Percentiles rank a stretch among this genome's conserved stretches.
These are phyloP conservation scores for Urocyon cinereoargenteus DNA, from an alignment of 2,797 vertebrate genomes.

Conservation along the genomic window DNA sequence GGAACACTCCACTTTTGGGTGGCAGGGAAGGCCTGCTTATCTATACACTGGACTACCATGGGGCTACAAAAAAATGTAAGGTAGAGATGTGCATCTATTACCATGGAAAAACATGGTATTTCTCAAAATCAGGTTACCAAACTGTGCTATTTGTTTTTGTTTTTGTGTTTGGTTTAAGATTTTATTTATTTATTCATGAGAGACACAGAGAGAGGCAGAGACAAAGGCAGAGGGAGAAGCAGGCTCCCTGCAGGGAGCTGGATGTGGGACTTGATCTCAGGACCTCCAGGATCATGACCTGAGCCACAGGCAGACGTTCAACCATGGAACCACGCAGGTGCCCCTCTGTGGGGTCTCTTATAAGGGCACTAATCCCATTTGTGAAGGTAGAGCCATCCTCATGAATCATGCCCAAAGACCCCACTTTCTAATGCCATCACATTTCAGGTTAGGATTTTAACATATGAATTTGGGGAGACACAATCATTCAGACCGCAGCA, in stretches of 20 bases:
- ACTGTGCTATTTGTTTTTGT: not conserved
- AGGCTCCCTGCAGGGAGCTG: too few species aligned
- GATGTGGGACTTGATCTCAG: too few species aligned
- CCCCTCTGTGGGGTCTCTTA: not conserved
- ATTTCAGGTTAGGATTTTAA: not conserved
- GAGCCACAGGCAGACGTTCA: too few species aligned
- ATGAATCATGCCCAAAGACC: not conserved
- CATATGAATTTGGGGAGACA: not conserved
- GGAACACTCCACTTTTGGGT: not conserved
- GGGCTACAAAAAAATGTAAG: constrained; percentile 9
- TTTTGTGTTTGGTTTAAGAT: too few species aligned
- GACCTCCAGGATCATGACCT: too few species aligned
- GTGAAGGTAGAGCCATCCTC: not conserved
- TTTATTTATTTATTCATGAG: too few species aligned
- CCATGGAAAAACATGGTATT: not conserved
- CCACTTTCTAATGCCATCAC: not conserved
- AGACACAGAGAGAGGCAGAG: too few species aligned
- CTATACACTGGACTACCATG: not conserved
- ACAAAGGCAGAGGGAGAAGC: too few species aligned
- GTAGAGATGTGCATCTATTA: not conserved
- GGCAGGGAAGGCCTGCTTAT: not conserved
- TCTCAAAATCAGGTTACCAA: not conserved
- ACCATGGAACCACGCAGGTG: too few species aligned
- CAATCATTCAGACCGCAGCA: not conserved
- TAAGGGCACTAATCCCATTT: not conserved